Evolutionary conservation across 2,797 vertebrate genomes (phyloP).

Genomic region (Macrochelys suwanniensis): DNA sequence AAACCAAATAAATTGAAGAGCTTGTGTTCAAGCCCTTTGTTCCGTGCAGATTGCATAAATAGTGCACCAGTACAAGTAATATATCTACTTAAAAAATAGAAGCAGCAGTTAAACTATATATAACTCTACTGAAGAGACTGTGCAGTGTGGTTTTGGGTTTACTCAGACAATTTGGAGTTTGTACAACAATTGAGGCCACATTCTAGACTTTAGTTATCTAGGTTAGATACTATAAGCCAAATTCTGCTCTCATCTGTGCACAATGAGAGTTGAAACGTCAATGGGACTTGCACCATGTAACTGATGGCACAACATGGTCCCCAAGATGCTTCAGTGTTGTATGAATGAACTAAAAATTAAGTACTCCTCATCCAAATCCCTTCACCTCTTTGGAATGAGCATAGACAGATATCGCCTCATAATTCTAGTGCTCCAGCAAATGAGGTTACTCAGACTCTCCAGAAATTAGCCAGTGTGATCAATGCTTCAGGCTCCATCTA

Average conservation of each 20-base stretch:
- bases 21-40: background rate
- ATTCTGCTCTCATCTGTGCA: background rate
- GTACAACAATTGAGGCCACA: background rate
- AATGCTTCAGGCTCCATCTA: background rate
- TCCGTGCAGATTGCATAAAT: background rate
- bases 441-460: background rate
- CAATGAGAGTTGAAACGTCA: background rate
- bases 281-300: background rate
- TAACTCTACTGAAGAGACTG: background rate
- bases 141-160: constrained; percentile 54
- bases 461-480: background rate
- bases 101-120: background rate
- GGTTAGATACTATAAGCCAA: background rate
- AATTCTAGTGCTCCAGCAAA: background rate
- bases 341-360: background rate
- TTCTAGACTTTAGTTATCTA: background rate
- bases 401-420: background rate
- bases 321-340: background rate
- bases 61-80: fast-evolving
- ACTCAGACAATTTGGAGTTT: background rate
- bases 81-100: background rate
- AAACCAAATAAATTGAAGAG: background rate
- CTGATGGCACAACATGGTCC: fast-evolving
- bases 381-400: background rate
- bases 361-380: fast-evolving